A percentile compares a stretch with the other conserved stretches of the same genome.
Evolutionary conservation across 2,797 vertebrate species (phyloP).

Genomic region (Ctenosaura bakeri): DNA sequence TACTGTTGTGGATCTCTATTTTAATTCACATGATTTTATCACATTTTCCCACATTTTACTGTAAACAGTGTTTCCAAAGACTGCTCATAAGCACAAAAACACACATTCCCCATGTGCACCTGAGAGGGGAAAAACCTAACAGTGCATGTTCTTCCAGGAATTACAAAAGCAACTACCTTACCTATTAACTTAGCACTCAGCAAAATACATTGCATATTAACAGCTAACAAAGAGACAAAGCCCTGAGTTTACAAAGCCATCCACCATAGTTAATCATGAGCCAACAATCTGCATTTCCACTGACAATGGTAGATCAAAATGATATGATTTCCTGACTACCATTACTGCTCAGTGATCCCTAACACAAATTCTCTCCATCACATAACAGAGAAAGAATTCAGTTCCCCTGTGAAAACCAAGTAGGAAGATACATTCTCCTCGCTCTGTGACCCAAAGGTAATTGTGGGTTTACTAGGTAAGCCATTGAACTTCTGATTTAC

Average conservation of each 20-base stretch:
- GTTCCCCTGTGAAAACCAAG: neutral
- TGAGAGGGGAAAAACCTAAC: neutral
- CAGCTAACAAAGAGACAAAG: neutral
- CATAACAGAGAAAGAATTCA: neutral
- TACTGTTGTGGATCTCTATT: neutral
- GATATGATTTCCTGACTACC: conserved; percentile 3
- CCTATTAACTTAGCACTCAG: conserved; percentile 4
- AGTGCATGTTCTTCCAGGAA: too few relatives aligned
- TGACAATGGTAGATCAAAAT: conserved; percentile 17
- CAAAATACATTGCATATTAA: neutral
- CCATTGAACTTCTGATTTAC: conserved; percentile 29
- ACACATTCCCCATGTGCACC: neutral
- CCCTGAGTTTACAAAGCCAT: neutral
- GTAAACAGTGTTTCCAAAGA: neutral
- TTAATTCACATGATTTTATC: neutral
- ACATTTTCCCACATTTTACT: neutral
- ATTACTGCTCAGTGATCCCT: conserved; percentile 20
- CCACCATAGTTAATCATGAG: conserved; percentile 20
- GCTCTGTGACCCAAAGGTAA: neutral
- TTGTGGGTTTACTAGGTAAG: conserved; percentile 28
- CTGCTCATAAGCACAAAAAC: neutral
- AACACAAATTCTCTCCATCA: neutral
- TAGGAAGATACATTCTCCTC: conserved; percentile 10
- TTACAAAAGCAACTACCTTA: conserved; percentile 6
- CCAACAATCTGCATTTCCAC: conserved; percentile 2